Evolutionary conservation across 2,113 vertebrate genomes (phyloP), one percentile per base, ranked within the genome.

Genomic region (Bagarius yarrelli): DNA sequence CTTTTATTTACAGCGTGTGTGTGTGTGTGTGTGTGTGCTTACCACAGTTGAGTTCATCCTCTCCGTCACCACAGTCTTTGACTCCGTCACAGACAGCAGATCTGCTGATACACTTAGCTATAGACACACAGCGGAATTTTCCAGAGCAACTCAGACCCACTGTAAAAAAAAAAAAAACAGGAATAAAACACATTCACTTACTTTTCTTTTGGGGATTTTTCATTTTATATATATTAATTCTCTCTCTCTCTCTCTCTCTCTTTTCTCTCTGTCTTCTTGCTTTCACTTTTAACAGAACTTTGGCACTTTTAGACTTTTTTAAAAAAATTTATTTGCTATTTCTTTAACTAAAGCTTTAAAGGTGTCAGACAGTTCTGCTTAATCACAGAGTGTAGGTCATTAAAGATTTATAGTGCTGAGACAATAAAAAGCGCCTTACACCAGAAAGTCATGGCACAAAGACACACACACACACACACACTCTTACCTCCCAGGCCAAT

Each of bases 1-100:
- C 19, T 36, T 64, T 69, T 15, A 44, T 44, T 69, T 16, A 69
- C 6, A n/a, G 59, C 72, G 75, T 71, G 60, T 55, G 73, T 27
- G 40, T 61, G 27, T 27, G 6, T 81, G 36, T 57, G 19, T 73
- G 32, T 66, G 52, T 34, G 5, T 9, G 21, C 80, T 83, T 44
- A 88, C 88, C 87, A 84, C 88, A 89, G 81, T 78, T 87, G 34
- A 89, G 86, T 63, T 89, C 87, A 36, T 89, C 88, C 40, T 87
- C 87, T 64, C 87, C 88, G 25, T 81, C 60, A 19, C 50, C 60
- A 59, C 88, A 89, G 82, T 89, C 87, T 27, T 80, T 27, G 0
- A 85, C 81, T 59, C 86, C 88, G 19, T 89, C 87, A 77, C 88
- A 89, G 60, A 84, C 76, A 18, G 87, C 85, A 40, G 81, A 57